phyloP scores from a whole-genome alignment of 1,140 invertebrate genomes.

The Drosophila pseudoananassae region DNA sequence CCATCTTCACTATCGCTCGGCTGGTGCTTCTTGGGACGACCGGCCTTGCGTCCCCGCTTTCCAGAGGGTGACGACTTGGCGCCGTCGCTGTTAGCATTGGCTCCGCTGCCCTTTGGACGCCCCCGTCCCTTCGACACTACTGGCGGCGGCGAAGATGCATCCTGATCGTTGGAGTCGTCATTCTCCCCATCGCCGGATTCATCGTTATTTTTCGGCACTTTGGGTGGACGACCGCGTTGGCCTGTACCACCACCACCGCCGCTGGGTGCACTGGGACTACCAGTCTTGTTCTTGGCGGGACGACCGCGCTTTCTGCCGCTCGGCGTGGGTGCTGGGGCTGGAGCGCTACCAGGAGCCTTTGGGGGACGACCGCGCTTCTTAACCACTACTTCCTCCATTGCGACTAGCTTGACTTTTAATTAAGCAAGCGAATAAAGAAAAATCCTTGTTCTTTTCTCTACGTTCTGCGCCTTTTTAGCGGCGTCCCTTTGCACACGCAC shows the following conservation, averaged over 20 bases:
- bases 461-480: slow-evolving; percentile 52
- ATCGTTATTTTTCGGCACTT: slow-evolving; percentile 22
- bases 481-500: slow-evolving; percentile 44
- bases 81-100: slow-evolving; percentile 6
- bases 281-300: slow-evolving; percentile 47
- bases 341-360: slow-evolving; percentile 22
- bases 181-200: slow-evolving; percentile 30
- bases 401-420: slow-evolving; percentile 10
- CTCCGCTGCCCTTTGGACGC: slow-evolving; percentile 49
- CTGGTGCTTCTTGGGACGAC: slow-evolving; percentile 57
- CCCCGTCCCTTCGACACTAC: slow-evolving; percentile 61
- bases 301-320: slow-evolving; percentile 54
- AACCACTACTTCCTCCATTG: slow-evolving; percentile 53
- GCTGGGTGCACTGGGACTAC: neutral
- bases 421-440: slow-evolving; percentile 24
- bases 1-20: slow-evolving; percentile 60
- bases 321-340: neutral
- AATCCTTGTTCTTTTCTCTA: slow-evolving; percentile 25
- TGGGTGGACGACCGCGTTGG: slow-evolving; percentile 43
- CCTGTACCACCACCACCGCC: slow-evolving; percentile 6
- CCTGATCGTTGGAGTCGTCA: slow-evolving; percentile 25
- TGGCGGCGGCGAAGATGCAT: neutral
- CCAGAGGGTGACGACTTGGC: slow-evolving; percentile 37
- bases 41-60: slow-evolving; percentile 57
- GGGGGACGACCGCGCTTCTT: slow-evolving; percentile 66